Percentiles rank a stretch among this genome's conserved stretches.
These are phyloP conservation scores for Nasonia oneida DNA, from an alignment of 2,888 invertebrate genomes.

Conservation along the genomic window DNA sequence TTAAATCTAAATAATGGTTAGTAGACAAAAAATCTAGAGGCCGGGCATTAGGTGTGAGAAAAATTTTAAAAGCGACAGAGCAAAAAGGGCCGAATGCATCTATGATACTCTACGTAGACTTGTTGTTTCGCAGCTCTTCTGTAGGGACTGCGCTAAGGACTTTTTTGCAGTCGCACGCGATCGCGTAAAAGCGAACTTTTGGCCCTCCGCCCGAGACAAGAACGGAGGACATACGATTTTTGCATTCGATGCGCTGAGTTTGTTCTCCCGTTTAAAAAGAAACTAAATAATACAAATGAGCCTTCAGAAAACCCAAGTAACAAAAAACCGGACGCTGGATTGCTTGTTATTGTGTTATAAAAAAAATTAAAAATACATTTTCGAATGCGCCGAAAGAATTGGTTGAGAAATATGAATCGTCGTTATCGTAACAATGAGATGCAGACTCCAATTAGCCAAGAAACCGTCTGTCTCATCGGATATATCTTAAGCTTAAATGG, in stretches of 20 bases:
- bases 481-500: conserved; percentile 63
- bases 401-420: conserved; percentile 65
- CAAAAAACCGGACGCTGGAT: conserved; percentile 53
- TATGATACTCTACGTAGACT: conserved; percentile 56
- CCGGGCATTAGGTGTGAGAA: conserved; percentile 69
- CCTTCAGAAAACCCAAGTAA: conserved; percentile 48
- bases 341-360: conserved; percentile 63
- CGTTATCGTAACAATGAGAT: conserved; percentile 61
- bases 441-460: conserved; percentile 62
- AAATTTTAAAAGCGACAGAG: conserved; percentile 53
- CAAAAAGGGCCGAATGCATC: conserved; percentile 59
- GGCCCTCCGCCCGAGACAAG: conserved; percentile 48
- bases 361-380: conserved; percentile 31
- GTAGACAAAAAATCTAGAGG: conserved; percentile 69
- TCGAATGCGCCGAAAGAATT: conserved; percentile 62
- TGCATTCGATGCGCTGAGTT: conserved; percentile 56
- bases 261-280: conserved; percentile 50
- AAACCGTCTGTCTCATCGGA: conserved; percentile 59
- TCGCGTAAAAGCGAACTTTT: conserved; percentile 55
- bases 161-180: conserved; percentile 47
- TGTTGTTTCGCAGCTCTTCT: conserved; percentile 57
- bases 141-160: conserved; percentile 29
- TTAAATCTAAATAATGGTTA: conserved; percentile 68
- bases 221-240: conserved; percentile 53
- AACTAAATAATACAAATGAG: conserved; percentile 27